A percentile compares a stretch with the other conserved stretches of the same genome.
These are phyloP conservation scores for Cryptus armator DNA, from an alignment of 2,888 invertebrate genomes.

Conservation along the genomic window DNA sequence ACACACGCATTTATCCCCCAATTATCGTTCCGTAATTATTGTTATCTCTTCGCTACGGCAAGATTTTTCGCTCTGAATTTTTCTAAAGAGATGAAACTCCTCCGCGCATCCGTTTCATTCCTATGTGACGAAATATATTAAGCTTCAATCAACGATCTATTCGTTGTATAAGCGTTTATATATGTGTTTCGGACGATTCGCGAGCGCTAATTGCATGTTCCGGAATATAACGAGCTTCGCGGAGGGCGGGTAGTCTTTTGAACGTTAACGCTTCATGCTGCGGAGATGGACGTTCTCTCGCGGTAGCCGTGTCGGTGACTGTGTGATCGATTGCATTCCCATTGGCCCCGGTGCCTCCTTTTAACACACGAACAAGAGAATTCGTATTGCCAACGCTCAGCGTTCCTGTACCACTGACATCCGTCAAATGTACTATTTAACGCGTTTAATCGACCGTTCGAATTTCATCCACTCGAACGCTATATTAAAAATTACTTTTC, in stretches of 20 bases:
- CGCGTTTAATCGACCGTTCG: constrained; percentile 1
- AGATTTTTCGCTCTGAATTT: constrained; percentile 60
- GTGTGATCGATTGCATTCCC: constrained; percentile 65
- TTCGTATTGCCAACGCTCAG: neutral
- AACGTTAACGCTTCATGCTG: constrained; percentile 57
- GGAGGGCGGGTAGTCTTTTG: constrained; percentile 56
- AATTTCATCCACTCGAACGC: neutral
- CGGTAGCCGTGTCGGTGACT: constrained; percentile 16
- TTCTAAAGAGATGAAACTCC: constrained; percentile 22
- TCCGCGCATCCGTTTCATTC: constrained; percentile 30
- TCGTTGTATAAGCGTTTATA: neutral
- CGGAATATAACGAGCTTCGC: constrained; percentile 55
- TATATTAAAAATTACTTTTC: neutral
- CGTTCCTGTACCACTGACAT: constrained; percentile 26
- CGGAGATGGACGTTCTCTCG: constrained; percentile 50
- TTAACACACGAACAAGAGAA: constrained; percentile 49
- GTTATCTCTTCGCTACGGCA: constrained; percentile 52
- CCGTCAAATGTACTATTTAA: neutral
- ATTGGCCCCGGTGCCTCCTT: constrained; percentile 65
- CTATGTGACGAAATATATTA: constrained; percentile 43
- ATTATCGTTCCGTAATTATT: constrained; percentile 64
- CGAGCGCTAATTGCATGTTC: constrained; percentile 65
- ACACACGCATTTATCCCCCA: constrained; percentile 64
- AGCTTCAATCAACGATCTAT: constrained; percentile 2
- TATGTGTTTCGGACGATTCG: constrained; percentile 19